Evolutionary conservation across 2,113 vertebrate genomes (phyloP), one percentile per base, ranked within the genome.

Genomic region (Athene cunicularia): DNA sequence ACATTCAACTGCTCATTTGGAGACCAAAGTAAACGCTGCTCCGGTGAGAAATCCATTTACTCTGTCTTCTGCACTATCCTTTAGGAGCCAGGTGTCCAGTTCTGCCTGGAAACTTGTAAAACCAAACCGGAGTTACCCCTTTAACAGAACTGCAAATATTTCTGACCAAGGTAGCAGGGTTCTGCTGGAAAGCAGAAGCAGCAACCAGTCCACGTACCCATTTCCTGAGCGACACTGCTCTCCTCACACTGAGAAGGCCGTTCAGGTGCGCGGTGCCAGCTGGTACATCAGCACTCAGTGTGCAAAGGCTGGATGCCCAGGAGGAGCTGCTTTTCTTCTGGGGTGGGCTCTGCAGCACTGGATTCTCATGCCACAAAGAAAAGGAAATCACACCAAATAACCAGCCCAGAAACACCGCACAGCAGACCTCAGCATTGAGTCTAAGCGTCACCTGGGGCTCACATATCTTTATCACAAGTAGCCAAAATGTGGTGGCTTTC

Each of bases 1-100:
- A 82, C 85, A 83, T 35, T 43, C 53, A 82, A 90, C 63, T 72
- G 55, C 39, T 67, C 72, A 53, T 67, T 16, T 39, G 80, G 41
- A 83, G 85, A 91, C 60, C 41, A 91, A 86, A 90, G 83, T 83
- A 93, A 93, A 86, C 10, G 19, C 58, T 58, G 41, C 90, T 93
- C 80, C 82, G 81, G 59, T 9, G 87, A 74, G 79, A 91, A 94
- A 70, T 33, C 73, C 52, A 71, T 62, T 77, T 66, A 87, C 41
- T 90, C 60, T 28, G 76, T 41, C 72, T 79, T 83, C 79, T 92
- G 70, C 92, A 23, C 70, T 82, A 90, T 24, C 59, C 74, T 50
- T 88, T 81, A 92, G 88, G 68, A 95, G 32, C 23, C 26, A 37
- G 22, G 80, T 88, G 67, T 33, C 67, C 30, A 19, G 21, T 14